Conservation (phyloP, 2,797 vertebrate species). For the Sebastes diaconus region DNA sequence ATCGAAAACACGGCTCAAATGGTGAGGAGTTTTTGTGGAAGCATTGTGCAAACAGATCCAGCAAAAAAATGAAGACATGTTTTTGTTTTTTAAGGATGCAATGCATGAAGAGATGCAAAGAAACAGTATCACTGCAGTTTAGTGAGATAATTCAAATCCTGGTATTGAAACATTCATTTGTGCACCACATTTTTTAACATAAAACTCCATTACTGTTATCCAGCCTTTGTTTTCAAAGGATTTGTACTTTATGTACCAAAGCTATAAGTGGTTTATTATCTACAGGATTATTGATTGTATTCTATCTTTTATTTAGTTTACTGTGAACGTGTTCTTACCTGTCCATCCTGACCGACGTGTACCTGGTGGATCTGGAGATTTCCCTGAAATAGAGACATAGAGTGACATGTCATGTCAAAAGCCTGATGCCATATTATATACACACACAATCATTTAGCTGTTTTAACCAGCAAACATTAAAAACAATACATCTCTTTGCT, state of each 20-base stretch:
- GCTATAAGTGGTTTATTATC: neutral
- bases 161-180: neutral
- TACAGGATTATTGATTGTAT: neutral
- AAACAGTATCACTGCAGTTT: neutral
- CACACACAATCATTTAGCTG: neutral
- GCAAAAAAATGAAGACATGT: neutral
- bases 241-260: neutral
- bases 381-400: constrained; percentile 84
- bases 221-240: neutral
- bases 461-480: neutral
- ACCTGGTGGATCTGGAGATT: constrained; percentile 99
- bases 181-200: neutral
- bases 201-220: neutral
- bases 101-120: neutral
- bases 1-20: neutral
- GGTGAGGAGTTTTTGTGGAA: neutral
- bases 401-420: constrained; percentile 31
- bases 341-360: constrained; percentile 97
- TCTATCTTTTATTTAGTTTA: neutral
- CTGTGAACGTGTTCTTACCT: constrained; percentile 84
- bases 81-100: neutral
- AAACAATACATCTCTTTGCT: neutral
- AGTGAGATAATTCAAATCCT: neutral
- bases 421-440: neutral
- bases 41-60: neutral